phyloP scores from a whole-genome alignment of 2,888 invertebrate genomes.

The Silvanus unidentatus region DNA sequence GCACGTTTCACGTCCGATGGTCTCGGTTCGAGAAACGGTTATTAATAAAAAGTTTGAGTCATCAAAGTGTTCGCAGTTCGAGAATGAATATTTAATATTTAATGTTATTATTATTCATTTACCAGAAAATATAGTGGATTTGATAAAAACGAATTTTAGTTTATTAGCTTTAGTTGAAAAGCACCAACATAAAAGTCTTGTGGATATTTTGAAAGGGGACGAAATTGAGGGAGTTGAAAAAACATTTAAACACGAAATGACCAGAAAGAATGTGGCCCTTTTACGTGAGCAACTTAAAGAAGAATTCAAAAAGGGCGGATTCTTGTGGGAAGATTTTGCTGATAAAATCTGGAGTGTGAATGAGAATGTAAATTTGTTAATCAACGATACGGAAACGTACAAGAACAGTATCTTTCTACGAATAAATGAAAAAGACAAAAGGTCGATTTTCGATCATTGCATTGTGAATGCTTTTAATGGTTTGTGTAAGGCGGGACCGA shows the following conservation, averaged over 20 bases:
- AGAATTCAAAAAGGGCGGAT: constrained; percentile 51
- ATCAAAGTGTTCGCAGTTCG: constrained; percentile 13
- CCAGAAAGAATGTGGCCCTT: constrained; percentile 23
- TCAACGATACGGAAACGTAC: constrained; percentile 73
- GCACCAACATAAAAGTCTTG: constrained; percentile 34
- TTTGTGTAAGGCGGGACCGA: constrained; percentile 80
- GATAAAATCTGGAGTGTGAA: constrained; percentile 83
- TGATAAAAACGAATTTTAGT: constrained; percentile 66
- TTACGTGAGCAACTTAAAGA: constrained; percentile 53
- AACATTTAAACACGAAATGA: constrained; percentile 28
- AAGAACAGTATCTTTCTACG: constrained; percentile 52
- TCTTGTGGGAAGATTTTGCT: constrained; percentile 41
- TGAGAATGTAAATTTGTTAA: constrained; percentile 82
- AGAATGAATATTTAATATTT: constrained; percentile 44
- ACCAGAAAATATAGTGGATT: constrained; percentile 61
- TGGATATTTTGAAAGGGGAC: constrained; percentile 28
- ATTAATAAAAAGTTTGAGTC: constrained; percentile 48
- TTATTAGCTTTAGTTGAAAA: constrained; percentile 60
- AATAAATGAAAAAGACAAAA: constrained; percentile 47
- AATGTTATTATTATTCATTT: constrained; percentile 73
- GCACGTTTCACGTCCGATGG: constrained; percentile 92
- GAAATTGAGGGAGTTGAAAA: constrained; percentile 33
- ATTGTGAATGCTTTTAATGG: constrained; percentile 81
- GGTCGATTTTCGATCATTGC: constrained; percentile 66
- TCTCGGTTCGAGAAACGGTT: constrained; percentile 92